Evolutionary conservation across 2,113 vertebrate species (phyloP).

Genomic region (Merops nubicus): DNA sequence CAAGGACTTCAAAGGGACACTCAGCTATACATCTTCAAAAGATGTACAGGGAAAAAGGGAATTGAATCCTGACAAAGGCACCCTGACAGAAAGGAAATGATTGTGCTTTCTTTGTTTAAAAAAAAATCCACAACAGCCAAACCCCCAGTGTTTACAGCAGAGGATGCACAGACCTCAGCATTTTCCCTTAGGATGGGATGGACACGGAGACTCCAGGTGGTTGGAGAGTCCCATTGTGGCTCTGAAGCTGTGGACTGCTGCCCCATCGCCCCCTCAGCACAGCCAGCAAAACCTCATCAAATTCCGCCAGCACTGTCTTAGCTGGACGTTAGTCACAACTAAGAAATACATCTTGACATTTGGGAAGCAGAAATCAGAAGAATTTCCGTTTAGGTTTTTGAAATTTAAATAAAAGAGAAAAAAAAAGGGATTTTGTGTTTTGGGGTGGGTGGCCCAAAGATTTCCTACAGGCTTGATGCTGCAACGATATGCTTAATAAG

Average conservation of each 20-base stretch:
- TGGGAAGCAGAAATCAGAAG: neutral
- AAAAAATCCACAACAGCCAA: neutral
- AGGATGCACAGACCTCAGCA: accelerated
- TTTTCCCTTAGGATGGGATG: neutral
- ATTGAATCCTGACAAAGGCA: neutral
- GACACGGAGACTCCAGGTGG: accelerated
- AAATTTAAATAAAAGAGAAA: neutral
- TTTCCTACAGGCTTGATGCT: neutral
- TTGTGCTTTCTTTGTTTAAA: neutral
- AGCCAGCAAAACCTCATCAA: neutral
- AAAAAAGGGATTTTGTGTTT: neutral
- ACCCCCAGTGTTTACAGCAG: neutral
- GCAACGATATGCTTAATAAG: neutral
- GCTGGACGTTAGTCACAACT: neutral
- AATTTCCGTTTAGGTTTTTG: neutral
- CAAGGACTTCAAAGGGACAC: neutral
- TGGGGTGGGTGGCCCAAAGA: neutral
- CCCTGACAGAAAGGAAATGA: neutral
- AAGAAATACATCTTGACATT: neutral
- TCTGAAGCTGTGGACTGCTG: neutral
- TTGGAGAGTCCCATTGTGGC: accelerated
- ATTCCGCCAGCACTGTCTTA: neutral
- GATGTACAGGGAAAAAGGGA: neutral
- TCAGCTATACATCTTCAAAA: neutral
- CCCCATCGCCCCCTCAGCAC: accelerated